phyloP scores from a whole-genome alignment of 1,140 invertebrate species.

The Orius laevigatus region DNA sequence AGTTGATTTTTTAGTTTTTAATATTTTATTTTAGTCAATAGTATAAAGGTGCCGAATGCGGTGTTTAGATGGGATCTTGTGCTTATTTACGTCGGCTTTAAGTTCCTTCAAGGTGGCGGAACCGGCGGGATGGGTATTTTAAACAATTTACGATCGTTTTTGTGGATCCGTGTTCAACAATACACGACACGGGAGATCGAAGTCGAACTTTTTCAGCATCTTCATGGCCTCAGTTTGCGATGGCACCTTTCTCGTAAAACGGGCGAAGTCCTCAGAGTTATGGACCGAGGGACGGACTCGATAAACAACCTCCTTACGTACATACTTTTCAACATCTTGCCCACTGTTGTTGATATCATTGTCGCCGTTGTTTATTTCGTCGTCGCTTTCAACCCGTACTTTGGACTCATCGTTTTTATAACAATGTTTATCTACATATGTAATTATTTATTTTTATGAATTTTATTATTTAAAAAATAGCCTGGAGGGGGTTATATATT shows the following conservation, averaged over 20 bases:
- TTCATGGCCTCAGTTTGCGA: slow-evolving; percentile 66
- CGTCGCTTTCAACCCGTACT: slow-evolving; percentile 76
- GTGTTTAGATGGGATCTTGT: slow-evolving; percentile 77
- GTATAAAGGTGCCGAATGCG: slow-evolving; percentile 37
- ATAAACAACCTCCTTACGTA: slow-evolving; percentile 86
- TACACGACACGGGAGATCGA: slow-evolving; percentile 86
- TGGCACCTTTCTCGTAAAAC: slow-evolving; percentile 91
- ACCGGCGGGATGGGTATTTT: slow-evolving; percentile 82
- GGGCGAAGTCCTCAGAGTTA: slow-evolving; percentile 82
- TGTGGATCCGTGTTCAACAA: slow-evolving; percentile 92
- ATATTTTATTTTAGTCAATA: slow-evolving; percentile 47
- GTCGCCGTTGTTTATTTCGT: slow-evolving; percentile 86
- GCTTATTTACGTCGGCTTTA: slow-evolving; percentile 67
- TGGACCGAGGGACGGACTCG: slow-evolving; percentile 89
- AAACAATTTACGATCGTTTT: slow-evolving; percentile 75
- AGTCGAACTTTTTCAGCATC: slow-evolving; percentile 66
- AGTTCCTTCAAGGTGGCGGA: slow-evolving; percentile 85
- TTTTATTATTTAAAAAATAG: too few species aligned
- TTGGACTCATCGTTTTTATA: slow-evolving; percentile 80
- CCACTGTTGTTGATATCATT: slow-evolving; percentile 82
- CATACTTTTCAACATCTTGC: slow-evolving; percentile 72
- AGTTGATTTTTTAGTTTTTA: slow-evolving; percentile 28
- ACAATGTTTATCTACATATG: slow-evolving; percentile 87
- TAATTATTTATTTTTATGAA: slow-evolving; percentile 30
- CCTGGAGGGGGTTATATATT: too few species aligned